Base-by-base conservation (phyloP, 2,888 invertebrate species). In the Caenorhabditis sp. region DNA sequence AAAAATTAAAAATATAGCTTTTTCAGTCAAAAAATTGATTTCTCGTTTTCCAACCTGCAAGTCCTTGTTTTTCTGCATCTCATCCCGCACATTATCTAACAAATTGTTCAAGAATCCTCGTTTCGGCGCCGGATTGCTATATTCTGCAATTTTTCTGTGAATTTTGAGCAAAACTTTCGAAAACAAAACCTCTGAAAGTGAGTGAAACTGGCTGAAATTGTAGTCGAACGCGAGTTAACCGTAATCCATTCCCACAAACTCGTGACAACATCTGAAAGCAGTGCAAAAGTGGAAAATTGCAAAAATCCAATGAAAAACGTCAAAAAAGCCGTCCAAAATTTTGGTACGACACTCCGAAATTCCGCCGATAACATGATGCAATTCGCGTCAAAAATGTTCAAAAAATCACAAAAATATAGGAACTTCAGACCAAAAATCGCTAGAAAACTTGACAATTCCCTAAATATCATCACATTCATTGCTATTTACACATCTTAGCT, bases 51-150 rank as follows among this genome's bases (percentile, higher is more conserved):
- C 4, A 11, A 91, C 91, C 90, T 97, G 96, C 94, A 99, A 95
- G 89, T 98, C 97, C 90, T 98, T 97, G 90, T 95, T 98, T 89
- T 95, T 95, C 15, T 93, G 93, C 89, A 98, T 93, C 89, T 99
- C 99, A 86, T 95, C 95, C 89, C 93, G 80, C 13, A 89, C 76
- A 79, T 87, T 88, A 48, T 84, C 84, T 20, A 88, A 80, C 32
- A 88, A 71, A 71, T 85, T 88, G 9, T 81, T 78, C 45, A 88
- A 61, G 62, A 88, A 88, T 20, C 76, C 78, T 35, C 41, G 24
- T 43, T 75, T 79, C 6, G 71, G 74, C 6, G 70, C 66, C 7
- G 79, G 71, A 70, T 78, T 78, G 48, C 81, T 81, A 37, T 81
- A 81, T 7, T 66, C 76, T 77, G 35, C 9, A 43, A 62, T n/a